phyloP scores from a whole-genome alignment of 1,140 invertebrate species.

The Diabrotica undecimpunctata region DNA sequence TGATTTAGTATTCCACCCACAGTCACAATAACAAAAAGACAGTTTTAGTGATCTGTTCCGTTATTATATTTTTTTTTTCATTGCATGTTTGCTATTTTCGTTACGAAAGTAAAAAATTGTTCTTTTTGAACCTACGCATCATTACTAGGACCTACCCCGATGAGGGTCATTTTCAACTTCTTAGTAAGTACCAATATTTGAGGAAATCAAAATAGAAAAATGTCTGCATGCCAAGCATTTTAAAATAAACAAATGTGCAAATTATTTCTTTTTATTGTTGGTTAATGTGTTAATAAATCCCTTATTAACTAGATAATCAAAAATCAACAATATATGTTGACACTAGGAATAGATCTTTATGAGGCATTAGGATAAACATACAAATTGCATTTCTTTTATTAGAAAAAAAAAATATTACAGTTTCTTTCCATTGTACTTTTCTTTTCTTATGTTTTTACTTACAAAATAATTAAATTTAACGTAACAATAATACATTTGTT shows the following conservation, averaged over 20 bases:
- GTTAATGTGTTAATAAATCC: background rate
- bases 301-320: no score
- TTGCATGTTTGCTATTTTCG: constrained; percentile 31
- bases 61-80: constrained; percentile 9
- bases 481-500: no score
- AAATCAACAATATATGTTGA: no score
- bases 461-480: no score
- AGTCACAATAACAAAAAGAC: background rate
- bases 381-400: no score
- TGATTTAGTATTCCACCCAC: background rate
- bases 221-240: constrained; percentile 30
- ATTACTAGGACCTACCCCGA: constrained; percentile 60
- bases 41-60: background rate
- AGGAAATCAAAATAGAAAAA: background rate
- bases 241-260: background rate
- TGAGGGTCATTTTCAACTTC: constrained; percentile 51
- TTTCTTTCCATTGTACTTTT: no score
- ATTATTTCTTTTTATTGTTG: background rate
- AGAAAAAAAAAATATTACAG: no score
- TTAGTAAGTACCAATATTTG: constrained; percentile 54
- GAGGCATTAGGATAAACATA: no score
- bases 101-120: constrained; percentile 53
- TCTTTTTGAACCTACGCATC: constrained; percentile 63
- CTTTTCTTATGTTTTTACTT: no score
- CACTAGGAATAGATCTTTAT: no score